phyloP scores from a whole-genome alignment of 2,797 vertebrate species.

The Phataginus tricuspis region DNA sequence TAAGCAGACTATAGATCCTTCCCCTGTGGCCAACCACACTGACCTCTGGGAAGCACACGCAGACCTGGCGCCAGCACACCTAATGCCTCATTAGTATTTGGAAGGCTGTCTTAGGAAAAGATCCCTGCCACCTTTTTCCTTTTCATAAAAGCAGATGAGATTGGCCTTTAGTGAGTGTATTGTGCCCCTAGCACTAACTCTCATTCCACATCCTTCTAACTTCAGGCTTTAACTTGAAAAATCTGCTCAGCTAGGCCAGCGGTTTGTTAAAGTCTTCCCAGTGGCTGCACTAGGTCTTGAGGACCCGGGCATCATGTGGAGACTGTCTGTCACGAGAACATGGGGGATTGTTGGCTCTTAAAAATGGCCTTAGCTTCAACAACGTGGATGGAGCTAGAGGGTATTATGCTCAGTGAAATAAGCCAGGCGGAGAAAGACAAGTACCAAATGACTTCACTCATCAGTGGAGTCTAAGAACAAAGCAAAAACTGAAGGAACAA shows the following conservation, averaged over 20 bases:
- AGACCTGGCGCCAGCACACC: background rate
- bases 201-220: background rate
- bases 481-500: no score
- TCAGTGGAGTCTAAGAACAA: no score
- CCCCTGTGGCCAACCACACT: slow-evolving; percentile 67
- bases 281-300: background rate
- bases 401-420: no score
- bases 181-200: background rate
- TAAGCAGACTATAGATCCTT: background rate
- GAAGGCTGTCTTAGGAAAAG: background rate
- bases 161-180: background rate
- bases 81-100: background rate
- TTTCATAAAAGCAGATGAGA: background rate
- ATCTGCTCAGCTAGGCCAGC: background rate
- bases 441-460: no score
- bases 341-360: background rate
- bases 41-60: background rate
- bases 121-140: background rate
- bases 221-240: background rate
- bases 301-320: background rate
- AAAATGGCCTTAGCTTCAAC: background rate
- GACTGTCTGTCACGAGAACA: background rate
- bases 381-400: no score
- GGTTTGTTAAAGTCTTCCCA: background rate
- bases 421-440: no score